A percentile compares a stretch with the other conserved stretches of the same genome.
Conservation (phyloP, 2,113 vertebrate genomes). For the Mastomys natalensis region DNA sequence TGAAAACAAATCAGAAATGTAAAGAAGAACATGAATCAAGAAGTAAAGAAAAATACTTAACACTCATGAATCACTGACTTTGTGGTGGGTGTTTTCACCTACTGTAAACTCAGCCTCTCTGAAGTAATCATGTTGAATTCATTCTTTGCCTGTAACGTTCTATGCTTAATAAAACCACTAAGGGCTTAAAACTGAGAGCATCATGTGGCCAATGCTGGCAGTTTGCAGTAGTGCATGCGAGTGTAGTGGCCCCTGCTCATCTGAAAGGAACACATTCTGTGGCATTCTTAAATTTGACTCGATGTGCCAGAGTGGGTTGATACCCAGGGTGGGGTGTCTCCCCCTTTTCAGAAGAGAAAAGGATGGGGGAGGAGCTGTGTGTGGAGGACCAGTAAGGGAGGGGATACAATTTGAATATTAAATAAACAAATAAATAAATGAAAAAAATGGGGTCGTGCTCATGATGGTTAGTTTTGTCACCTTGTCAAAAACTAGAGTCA, state of each 20-base stretch:
- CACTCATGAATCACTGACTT: neutral
- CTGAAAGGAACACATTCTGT: neutral
- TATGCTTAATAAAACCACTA: neutral
- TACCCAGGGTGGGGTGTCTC: too few relatives aligned
- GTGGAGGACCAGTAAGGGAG: too few relatives aligned
- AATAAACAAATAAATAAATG: too few relatives aligned
- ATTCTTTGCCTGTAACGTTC: neutral
- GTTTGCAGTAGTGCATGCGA: neutral
- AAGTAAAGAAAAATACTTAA: neutral
- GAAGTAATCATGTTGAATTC: neutral
- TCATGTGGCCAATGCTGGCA: too few relatives aligned
- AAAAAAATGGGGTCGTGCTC: neutral
- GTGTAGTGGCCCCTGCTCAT: too few relatives aligned
- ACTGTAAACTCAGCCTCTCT: neutral
- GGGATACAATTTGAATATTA: too few relatives aligned
- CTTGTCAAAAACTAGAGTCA: neutral
- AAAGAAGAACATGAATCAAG: neutral
- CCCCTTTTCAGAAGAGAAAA: too few relatives aligned
- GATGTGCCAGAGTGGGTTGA: too few relatives aligned
- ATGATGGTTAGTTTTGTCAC: neutral
- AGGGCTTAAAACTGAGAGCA: neutral
- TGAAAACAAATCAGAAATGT: neutral
- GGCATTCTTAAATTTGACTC: neutral
- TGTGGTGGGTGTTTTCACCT: neutral
- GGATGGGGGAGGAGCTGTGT: too few relatives aligned